Base-by-base conservation (phyloP, 2,113 vertebrate genomes). In the Oncorhynchus tshawytscha region DNA sequence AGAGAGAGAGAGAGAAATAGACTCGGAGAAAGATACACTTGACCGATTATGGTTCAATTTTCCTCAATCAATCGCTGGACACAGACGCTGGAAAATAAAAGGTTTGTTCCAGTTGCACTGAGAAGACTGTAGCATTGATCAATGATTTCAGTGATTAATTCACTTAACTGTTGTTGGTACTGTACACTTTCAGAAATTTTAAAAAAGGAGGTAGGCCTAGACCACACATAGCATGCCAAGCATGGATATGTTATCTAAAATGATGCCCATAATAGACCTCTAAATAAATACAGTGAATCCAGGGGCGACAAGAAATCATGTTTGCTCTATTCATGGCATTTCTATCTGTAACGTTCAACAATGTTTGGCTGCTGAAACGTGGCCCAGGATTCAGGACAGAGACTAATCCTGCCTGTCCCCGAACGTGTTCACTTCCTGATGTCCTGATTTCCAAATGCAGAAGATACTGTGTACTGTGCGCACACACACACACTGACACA, bases 41-140 rank as follows among this genome's bases (percentile, higher is more conserved):
- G 72, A 74, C 73, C 57, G 62, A 74, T 74, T 74, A 72, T 27
- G 70, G 68, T 71, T 54, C 31, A 67, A 70, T 65, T 29, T 64
- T n/a, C 48, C 24, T 69, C 66, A 31, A 67, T 73, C 34, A 57
- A 78, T 72, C 76, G 16, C 31, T 3, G 57, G 51, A 68, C 39
- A 11, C 15, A 73, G n/a, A 65, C 20, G 7, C 45, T 18, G 12
- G 60, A 7, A 68, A 68, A 68, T 68, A 68, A 68, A 68, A 18
- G 0, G 31, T 68, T 39, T 31, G 27, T 68, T 68, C 67, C 2
- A 34, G 39, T 68, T 39, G 29, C 16, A 34, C 29, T 15, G 66
- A 67, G 29, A 34, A 67, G 29, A 67, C 31, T 29, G 16, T 51
- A 51, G 49, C 49, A 18, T 54, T 54, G 51, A 34, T 31, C 29